phyloP scores from a whole-genome alignment of 2,113 vertebrate genomes.

The Cheirogaleus medius region DNA sequence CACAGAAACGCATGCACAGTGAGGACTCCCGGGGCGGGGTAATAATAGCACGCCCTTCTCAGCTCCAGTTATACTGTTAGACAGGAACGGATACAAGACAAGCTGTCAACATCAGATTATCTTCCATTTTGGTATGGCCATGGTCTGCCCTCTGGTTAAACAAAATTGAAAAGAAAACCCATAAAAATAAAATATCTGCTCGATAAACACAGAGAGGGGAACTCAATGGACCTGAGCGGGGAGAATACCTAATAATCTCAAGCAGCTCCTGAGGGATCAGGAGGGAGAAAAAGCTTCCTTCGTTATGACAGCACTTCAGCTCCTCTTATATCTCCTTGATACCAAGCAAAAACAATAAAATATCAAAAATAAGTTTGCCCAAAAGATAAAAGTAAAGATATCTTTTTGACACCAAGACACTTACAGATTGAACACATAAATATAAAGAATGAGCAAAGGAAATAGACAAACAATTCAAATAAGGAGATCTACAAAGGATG shows the following conservation, averaged over 20 bases:
- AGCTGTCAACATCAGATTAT: neutral
- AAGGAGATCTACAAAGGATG: neutral
- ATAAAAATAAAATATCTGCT: neutral
- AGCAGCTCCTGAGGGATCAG: neutral
- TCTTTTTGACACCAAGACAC: neutral
- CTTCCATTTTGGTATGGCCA: neutral
- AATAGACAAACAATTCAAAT: neutral
- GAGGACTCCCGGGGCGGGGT: neutral
- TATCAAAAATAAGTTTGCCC: neutral
- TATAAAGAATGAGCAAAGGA: neutral
- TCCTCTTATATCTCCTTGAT: neutral
- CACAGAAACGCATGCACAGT: neutral
- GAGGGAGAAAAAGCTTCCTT: neutral
- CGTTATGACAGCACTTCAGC: neutral
- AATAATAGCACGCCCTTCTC: neutral
- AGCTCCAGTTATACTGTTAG: neutral
- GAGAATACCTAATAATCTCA: neutral
- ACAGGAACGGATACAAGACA: neutral
- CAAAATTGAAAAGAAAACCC: neutral
- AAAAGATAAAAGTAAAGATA: neutral
- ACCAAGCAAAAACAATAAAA: neutral
- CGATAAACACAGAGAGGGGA: neutral
- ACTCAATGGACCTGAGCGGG: neutral
- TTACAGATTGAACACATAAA: neutral
- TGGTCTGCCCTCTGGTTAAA: neutral